A percentile compares a stretch with the other conserved stretches of the same genome.
Evolutionary conservation across 2,113 vertebrate genomes (phyloP).

Genomic region (Lepus timidus): DNA sequence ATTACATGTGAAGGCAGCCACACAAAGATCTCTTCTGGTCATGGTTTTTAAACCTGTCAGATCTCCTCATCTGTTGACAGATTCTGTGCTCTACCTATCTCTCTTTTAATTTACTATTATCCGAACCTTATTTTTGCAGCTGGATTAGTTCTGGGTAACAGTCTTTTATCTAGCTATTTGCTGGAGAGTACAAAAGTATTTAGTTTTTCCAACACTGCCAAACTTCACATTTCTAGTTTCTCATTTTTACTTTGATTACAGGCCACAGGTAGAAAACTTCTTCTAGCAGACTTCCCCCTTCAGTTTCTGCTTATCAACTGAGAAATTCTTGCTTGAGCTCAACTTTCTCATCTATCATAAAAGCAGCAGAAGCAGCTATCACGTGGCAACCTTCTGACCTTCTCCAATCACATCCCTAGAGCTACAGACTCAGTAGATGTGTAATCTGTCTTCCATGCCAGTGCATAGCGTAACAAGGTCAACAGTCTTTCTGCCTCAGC

Average conservation of each 20-base stretch:
- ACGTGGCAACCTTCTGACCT: background rate
- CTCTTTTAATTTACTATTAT: conserved; percentile 39
- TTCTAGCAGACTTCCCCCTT: background rate
- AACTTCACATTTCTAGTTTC: background rate
- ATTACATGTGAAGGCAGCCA: background rate
- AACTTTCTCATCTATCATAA: background rate
- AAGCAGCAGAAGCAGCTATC: background rate
- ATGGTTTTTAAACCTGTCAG: conserved; percentile 24
- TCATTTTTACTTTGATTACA: conserved; percentile 28
- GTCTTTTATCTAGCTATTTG: background rate
- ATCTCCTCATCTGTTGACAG: background rate
- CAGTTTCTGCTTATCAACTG: background rate
- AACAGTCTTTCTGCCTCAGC: background rate
- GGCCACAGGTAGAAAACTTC: background rate
- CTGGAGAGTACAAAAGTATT: background rate
- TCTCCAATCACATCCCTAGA: background rate
- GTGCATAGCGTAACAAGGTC: background rate
- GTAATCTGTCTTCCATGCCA: background rate
- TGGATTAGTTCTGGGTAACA: background rate
- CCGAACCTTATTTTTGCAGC: background rate
- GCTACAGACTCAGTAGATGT: background rate
- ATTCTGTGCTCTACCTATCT: background rate
- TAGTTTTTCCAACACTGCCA: background rate
- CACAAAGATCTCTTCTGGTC: background rate
- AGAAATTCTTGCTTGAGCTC: background rate